phyloP scores from a whole-genome alignment of 2,113 vertebrate genomes.

The Calidris pugnax region DNA sequence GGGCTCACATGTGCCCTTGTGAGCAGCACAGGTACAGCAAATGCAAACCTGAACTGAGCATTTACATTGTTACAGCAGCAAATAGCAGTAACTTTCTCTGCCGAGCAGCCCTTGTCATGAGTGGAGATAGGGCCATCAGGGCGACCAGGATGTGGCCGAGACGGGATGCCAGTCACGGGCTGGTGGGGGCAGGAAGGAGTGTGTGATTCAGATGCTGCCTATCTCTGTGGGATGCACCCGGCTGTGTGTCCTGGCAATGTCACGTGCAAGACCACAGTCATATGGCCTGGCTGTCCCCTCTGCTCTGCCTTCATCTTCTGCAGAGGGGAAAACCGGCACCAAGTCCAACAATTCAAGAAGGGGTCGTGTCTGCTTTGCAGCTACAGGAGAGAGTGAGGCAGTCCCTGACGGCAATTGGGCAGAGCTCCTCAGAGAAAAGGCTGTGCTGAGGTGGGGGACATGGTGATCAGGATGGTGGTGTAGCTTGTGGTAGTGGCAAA shows the following conservation, averaged over 20 bases:
- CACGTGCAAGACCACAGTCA: accelerated
- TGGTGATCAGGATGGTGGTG: background rate
- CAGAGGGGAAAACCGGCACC: background rate
- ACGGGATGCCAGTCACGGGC: accelerated
- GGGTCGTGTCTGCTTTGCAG: background rate
- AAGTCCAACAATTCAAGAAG: background rate
- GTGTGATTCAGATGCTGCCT: background rate
- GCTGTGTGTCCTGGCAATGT: background rate
- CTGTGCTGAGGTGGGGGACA: background rate
- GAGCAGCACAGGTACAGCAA: background rate
- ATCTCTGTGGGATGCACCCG: background rate
- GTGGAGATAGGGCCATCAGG: background rate
- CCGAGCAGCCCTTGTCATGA: background rate
- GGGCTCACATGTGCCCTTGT: accelerated
- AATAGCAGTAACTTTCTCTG: background rate
- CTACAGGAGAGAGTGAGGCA: background rate
- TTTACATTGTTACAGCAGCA: background rate
- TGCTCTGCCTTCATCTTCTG: background rate
- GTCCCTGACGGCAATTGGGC: background rate
- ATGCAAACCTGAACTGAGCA: background rate
- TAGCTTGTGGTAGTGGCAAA: background rate
- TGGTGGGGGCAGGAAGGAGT: conserved; percentile 9
- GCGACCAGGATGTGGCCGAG: background rate
- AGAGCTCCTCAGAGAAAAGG: background rate
- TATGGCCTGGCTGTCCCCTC: accelerated